These are phyloP conservation scores for Cecidostiba fungosa DNA, from an alignment of 2,888 invertebrate species.

Conservation along the genomic window DNA sequence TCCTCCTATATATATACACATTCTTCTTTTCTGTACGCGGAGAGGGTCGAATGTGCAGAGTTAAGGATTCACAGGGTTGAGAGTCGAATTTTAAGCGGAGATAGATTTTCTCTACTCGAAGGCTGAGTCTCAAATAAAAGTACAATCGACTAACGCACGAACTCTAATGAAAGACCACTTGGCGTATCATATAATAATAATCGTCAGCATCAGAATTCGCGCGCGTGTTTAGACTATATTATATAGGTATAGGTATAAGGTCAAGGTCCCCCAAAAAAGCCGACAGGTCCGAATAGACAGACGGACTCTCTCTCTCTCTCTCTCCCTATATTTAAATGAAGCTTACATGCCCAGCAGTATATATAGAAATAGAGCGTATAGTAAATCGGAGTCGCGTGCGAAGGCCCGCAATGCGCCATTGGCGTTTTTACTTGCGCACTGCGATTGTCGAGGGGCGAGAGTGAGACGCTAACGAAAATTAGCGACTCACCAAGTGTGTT, in stretches of 20 bases:
- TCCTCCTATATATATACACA: background rate
- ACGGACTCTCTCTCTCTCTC: background rate
- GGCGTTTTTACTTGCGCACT: conserved; percentile 30
- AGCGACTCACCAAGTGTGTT: background rate
- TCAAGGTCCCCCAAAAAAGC: background rate
- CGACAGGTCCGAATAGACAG: background rate
- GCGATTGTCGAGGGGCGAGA: background rate
- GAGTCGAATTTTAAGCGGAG: too few relatives aligned
- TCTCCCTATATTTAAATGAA: conserved; percentile 25
- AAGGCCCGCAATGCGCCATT: conserved; percentile 62
- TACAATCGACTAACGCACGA: too few relatives aligned
- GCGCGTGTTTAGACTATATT: too few relatives aligned
- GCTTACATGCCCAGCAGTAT: background rate
- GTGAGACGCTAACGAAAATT: conserved; percentile 42
- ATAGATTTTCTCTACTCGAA: too few relatives aligned
- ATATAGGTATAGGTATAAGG: too few relatives aligned
- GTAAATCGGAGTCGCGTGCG: conserved; percentile 41
- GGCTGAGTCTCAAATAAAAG: too few relatives aligned
- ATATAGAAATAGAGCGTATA: background rate
- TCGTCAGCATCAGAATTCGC: too few relatives aligned
- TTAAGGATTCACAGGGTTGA: too few relatives aligned
- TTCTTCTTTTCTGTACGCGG: too few relatives aligned
- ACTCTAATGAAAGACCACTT: too few relatives aligned
- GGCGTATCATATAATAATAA: too few relatives aligned
- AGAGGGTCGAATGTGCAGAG: too few relatives aligned